Conservation (phyloP, 2,888 invertebrate species). For the Augochlorella aurata region DNA sequence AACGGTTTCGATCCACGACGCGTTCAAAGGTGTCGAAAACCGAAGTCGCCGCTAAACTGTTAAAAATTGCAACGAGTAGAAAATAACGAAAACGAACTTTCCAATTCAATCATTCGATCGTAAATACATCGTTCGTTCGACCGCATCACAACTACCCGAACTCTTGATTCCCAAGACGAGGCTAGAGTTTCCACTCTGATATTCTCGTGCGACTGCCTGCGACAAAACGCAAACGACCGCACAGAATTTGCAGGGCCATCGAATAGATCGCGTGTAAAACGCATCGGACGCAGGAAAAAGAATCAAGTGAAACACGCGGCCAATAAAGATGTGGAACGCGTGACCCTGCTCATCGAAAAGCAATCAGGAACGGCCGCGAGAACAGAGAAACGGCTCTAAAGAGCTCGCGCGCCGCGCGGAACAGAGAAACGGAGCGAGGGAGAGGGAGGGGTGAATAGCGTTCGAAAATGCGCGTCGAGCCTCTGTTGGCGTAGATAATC, state of each 20-base stretch:
- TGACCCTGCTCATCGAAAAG: conserved; percentile 30
- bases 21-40: no score
- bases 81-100: no score
- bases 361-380: conserved; percentile 21
- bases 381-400: background rate
- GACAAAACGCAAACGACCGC: background rate
- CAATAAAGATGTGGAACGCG: conserved; percentile 16
- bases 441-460: background rate
- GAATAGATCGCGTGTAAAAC: background rate
- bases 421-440: background rate
- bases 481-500: conserved; percentile 29
- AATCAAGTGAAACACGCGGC: conserved; percentile 9
- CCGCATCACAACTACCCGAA: no score
- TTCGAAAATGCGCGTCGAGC: conserved; percentile 20
- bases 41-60: no score
- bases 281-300: background rate
- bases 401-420: no score
- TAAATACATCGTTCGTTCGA: no score
- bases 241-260: background rate
- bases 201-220: no score
- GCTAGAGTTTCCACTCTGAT: no score
- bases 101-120: no score
- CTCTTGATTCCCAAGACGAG: no score
- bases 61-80: no score
- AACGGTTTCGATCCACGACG: background rate